Percentiles rank a stretch among this genome's conserved stretches.
These are phyloP conservation scores for Noctilio leporinus DNA, from an alignment of 2,113 vertebrate genomes.

Conservation along the genomic window DNA sequence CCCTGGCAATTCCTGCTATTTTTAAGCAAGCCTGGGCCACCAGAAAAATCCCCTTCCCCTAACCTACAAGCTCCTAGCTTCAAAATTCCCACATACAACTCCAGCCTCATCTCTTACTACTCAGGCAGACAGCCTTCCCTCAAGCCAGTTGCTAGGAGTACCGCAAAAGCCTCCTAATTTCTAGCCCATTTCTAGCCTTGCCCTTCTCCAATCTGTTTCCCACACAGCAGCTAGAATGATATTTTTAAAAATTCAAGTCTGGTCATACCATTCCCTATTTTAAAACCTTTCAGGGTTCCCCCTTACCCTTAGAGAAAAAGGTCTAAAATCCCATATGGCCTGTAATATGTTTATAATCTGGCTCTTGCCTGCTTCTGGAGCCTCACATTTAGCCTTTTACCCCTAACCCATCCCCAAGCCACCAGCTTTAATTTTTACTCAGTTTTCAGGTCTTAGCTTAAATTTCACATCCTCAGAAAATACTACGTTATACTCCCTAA, in stretches of 20 bases:
- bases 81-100: background rate
- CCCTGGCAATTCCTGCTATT: background rate
- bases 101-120: background rate
- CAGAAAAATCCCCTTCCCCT: background rate
- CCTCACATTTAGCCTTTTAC: background rate
- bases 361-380: background rate
- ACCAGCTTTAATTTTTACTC: background rate
- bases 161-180: background rate
- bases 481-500: background rate
- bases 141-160: background rate
- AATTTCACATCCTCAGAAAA: conserved; percentile 31
- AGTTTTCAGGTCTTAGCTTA: conserved; percentile 18
- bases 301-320: background rate
- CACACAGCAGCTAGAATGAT: background rate
- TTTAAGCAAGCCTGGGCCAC: background rate
- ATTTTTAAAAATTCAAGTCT: conserved; percentile 16
- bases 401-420: background rate
- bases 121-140: background rate
- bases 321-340: background rate
- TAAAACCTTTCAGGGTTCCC: background rate
- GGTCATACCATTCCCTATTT: background rate
- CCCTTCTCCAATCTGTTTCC: background rate
- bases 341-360: conserved; percentile 12
- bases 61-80: background rate
- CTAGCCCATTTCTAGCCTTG: background rate